phyloP scores from a whole-genome alignment of 2,888 invertebrate genomes.

The Microplitis deprimator region DNA sequence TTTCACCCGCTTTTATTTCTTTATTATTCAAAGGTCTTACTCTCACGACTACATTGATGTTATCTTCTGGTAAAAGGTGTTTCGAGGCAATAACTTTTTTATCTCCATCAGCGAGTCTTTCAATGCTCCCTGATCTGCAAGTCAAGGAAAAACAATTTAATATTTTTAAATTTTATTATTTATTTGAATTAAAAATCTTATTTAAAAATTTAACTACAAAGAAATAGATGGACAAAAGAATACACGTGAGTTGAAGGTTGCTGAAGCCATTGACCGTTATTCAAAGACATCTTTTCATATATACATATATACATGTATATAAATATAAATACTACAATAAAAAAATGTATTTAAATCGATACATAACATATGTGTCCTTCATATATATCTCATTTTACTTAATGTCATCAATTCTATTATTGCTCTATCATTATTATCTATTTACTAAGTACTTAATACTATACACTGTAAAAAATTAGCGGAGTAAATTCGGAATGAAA shows the following conservation, averaged over 20 bases:
- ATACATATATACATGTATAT: not conserved
- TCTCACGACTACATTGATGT: constrained; percentile 91
- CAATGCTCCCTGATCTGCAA: constrained; percentile 72
- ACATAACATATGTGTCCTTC: constrained; percentile 13
- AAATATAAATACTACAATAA: not conserved
- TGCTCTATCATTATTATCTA: not conserved
- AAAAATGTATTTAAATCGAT: constrained; percentile 40
- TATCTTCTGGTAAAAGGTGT: constrained; percentile 80
- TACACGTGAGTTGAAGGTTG: constrained; percentile 14
- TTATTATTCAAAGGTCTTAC: constrained; percentile 86
- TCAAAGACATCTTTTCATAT: not conserved
- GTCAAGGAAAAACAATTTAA: not conserved
- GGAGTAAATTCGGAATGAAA: too few species aligned
- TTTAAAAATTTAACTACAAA: not conserved
- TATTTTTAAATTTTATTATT: constrained; percentile 2
- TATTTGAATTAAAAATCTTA: not conserved
- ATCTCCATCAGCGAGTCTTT: constrained; percentile 71
- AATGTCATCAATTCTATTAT: not conserved
- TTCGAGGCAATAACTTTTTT: constrained; percentile 71
- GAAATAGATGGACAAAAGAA: not conserved
- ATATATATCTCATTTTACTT: not conserved
- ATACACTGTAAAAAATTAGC: too few species aligned
- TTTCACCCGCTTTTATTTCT: constrained; percentile 81
- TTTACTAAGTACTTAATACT: not conserved
- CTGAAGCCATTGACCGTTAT: constrained; percentile 23